Evolutionary conservation across 2,888 invertebrate genomes (phyloP).

Genomic region (Graphium colonna): DNA sequence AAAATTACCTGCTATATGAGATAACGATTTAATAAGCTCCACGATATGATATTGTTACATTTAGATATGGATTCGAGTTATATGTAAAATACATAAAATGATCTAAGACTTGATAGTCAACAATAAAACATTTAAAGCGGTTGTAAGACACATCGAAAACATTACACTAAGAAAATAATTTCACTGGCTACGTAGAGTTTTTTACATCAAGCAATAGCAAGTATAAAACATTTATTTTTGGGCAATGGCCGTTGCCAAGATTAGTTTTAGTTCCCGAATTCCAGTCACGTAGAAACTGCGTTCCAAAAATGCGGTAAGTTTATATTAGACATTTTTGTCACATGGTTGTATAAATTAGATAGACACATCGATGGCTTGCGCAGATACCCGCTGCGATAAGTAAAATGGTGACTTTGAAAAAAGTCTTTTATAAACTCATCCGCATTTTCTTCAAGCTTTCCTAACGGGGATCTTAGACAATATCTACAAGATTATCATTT

Average conservation of each 20-base stretch:
- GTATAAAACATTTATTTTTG: conserved; percentile 19
- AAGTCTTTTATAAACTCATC: background rate
- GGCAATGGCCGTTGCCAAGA: conserved; percentile 1
- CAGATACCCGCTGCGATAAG: too few species aligned
- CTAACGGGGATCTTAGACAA: background rate
- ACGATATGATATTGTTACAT: conserved; percentile 48
- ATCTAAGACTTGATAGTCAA: conserved; percentile 6
- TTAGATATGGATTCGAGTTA: conserved; percentile 40
- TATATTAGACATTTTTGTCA: conserved; percentile 7
- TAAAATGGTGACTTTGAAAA: too few species aligned
- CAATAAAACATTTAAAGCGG: conserved; percentile 22
- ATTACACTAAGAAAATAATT: conserved; percentile 12
- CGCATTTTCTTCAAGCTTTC: background rate
- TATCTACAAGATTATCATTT: background rate
- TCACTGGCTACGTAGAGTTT: conserved; percentile 10
- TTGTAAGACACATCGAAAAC: conserved; percentile 20
- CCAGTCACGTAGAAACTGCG: conserved; percentile 3
- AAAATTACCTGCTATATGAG: conserved; percentile 25
- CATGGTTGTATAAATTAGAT: too few species aligned
- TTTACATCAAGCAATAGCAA: conserved; percentile 17
- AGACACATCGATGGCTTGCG: too few species aligned
- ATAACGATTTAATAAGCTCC: conserved; percentile 36
- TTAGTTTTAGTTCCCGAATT: conserved; percentile 4
- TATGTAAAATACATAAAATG: conserved; percentile 2
- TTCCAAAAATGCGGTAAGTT: background rate